Evolutionary conservation across 2,113 vertebrate species (phyloP), one percentile per base, ranked within the genome.

Genomic region (Zosterops borbonicus): DNA sequence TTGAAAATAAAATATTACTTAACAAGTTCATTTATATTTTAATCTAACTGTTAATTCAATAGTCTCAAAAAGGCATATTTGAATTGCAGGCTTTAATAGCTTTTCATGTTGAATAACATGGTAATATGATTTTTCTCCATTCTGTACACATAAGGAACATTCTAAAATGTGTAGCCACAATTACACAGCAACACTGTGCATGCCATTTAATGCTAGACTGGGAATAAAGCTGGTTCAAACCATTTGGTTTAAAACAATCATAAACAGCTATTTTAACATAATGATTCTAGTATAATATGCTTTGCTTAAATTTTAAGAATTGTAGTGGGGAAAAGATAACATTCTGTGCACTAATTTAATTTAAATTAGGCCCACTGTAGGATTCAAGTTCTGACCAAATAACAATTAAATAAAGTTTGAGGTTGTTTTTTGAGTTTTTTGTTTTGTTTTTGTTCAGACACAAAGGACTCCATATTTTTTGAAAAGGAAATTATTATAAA

Each of bases 1-100:
- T 90, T 94, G 80, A 96, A 96, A 96, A 96, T 86, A 94, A 96
- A 94, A 81, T 91, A 94, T 77, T 91, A 93, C 87, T 97, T 93
- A 89, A 94, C 41, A 81, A 90, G 82, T 81, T 74, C 42, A 90
- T 90, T 95, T 88, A 80, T 88, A 88, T 96, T 96, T 95, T 90
- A 96, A 97, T 95, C 84, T 69, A 90, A 55, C 28, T 52, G 67
- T 89, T 95, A 94, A 96, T 94, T 88, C 82, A 93, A 50, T 91
- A 86, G 74, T 89, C 92, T 87, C 62, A 81, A 77, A 94, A 92
- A 91, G 53, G 37, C 59, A 73, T 92, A 92, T 96, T 96, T 96
- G 90, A 95, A 91, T 82, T 91, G 52, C 35, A 87, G 64, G 18
- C 68, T 94, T 77, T 95, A 95, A 92, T 80, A 87, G 67, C 76